Evolutionary conservation across 2,888 invertebrate genomes (phyloP).

Genomic region (Drosophila pegasa): DNA sequence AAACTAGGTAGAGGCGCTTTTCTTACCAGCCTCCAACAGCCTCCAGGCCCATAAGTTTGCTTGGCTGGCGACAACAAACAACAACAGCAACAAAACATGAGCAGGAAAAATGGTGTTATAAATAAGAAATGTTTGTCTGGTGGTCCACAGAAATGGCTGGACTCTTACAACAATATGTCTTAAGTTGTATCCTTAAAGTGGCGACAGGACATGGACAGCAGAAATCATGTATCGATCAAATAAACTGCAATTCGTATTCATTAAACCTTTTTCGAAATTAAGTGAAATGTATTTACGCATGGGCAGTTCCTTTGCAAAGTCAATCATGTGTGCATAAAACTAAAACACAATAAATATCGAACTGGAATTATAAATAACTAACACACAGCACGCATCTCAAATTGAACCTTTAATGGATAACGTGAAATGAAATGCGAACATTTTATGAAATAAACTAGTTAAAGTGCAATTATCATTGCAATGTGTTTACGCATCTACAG

Average conservation of each 20-base stretch:
- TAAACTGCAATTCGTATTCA: background rate
- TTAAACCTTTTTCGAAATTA: background rate
- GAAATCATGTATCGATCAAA: background rate
- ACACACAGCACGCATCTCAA: background rate
- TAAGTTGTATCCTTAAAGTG: background rate
- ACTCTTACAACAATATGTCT: constrained; percentile 2
- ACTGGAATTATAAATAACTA: background rate
- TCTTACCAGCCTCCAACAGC: constrained; percentile 52
- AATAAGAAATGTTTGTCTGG: constrained; percentile 48
- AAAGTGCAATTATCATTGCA: constrained; percentile 7
- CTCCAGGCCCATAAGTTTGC: constrained; percentile 54
- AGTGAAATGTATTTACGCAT: background rate
- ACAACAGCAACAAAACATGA: background rate
- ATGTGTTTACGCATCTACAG: background rate
- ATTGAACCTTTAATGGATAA: no score
- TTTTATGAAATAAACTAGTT: constrained; percentile 6
- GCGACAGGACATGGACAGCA: background rate
- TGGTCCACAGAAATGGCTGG: constrained; percentile 4
- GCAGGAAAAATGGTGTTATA: constrained; percentile 32
- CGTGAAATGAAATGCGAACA: background rate
- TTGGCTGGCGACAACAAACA: constrained; percentile 32
- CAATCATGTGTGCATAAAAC: background rate
- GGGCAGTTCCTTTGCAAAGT: no score
- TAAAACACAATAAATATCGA: no score
- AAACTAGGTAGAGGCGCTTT: constrained; percentile 12